phyloP scores from a whole-genome alignment of 64 coral and sea anemone species.

The Trachythela sp. region DNA sequence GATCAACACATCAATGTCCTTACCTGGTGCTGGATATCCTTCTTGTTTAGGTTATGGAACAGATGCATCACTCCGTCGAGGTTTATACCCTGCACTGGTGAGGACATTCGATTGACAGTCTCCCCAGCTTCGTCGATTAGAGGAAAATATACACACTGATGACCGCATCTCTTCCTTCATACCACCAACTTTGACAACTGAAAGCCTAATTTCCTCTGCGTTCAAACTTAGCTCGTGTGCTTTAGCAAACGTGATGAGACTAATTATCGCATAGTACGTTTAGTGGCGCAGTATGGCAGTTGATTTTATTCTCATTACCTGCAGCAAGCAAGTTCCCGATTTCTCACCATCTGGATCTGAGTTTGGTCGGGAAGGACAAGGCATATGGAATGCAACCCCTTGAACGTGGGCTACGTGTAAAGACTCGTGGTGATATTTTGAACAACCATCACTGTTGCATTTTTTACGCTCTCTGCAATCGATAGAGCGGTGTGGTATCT shows the following conservation, averaged over 20 bases:
- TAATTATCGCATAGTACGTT: not conserved
- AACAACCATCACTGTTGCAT: slow-evolving; percentile 1
- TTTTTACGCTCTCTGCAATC: not conserved
- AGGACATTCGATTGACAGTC: not conserved
- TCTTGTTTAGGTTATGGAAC: not conserved
- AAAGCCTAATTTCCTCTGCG: slow-evolving; percentile 29
- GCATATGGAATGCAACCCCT: no score
- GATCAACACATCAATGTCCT: slow-evolving; percentile 8
- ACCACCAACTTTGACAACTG: no score
- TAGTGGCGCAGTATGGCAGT: not conserved
- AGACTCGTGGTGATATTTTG: not conserved
- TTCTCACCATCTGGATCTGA: not conserved
- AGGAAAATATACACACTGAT: slow-evolving; percentile 21
- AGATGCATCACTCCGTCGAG: not conserved
- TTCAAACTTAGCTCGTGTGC: slow-evolving; percentile 33
- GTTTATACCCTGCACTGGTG: not conserved
- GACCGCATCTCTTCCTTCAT: slow-evolving; percentile 39
- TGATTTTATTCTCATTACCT: not conserved
- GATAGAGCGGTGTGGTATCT: not conserved
- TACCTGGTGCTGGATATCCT: not conserved
- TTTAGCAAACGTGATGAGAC: slow-evolving; percentile 36
- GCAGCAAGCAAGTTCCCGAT: no score
- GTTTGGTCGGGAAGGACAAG: not conserved
- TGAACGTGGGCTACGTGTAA: no score
- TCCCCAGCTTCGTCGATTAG: slow-evolving; percentile 20